Base-by-base conservation (phyloP, 2,797 vertebrate species). In the Sebastiscus albofasciatus region DNA sequence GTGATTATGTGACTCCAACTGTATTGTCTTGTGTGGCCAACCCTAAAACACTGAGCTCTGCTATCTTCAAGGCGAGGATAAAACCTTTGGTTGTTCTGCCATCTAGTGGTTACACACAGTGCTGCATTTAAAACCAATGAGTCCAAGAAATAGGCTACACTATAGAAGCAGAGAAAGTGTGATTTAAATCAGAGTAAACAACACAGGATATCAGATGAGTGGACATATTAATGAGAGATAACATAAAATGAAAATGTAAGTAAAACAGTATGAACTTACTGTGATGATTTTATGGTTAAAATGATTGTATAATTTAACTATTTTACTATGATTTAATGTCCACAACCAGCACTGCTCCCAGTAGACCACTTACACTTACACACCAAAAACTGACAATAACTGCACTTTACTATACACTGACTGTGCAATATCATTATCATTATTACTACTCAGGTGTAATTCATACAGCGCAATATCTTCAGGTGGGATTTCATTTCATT, bases 101-200 rank as follows among this genome's bases (percentile, higher is more conserved):
- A 92, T 83, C 92, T 92, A 88, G 87, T 89, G 92, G 91, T 58
- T 13, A 24, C 3, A 56, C 9, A 2, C 60, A 39, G 73, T 26
- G 4, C 4, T 89, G 82, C 70, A 67, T 55, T 42, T 46, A 34
- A 34, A 60, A 26, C 7, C 8, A 22, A n/a, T 1, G 8, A 14
- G n/a, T 55, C 27, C 2, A 13, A 56, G 9, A 36, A 24, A n/a
- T 16, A 54, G 20, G 20, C 20, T 22, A 24, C 27, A 36, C 12
- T 18, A 42, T 2, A 13, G 1, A 20, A 8, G 16, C 12, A 67
- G 26, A 62, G 6, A 20, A 29, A 52, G 5, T 31, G n/a, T 27
- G 4, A 16, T 5, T 24, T 4, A 26, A 70, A 60, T 62, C 24
- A 55, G 24, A 58, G 13, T 46, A 11, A 67, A 70, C 16, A 13